These are phyloP conservation scores for Diacarnus erythraeanus DNA, from an alignment of 37 sponge, comb jelly and placozoan species.

Conservation along the genomic window DNA sequence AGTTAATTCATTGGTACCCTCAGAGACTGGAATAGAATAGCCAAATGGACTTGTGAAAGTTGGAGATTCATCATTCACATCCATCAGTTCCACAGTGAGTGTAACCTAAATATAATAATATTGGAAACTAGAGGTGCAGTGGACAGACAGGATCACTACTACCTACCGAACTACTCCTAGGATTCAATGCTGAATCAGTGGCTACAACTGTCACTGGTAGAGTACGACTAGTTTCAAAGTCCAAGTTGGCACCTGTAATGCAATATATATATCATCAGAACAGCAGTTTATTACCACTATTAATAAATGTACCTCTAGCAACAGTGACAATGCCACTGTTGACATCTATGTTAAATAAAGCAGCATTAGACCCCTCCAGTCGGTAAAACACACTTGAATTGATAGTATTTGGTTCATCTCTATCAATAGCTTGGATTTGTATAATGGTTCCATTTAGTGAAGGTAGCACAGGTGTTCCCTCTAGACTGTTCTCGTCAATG, in stretches of 20 bases:
- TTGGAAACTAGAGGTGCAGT: no score
- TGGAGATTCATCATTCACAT: conserved; percentile 44
- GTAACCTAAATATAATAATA: not conserved
- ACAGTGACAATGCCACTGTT: conserved; percentile 41
- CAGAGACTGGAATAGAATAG: conserved; percentile 14
- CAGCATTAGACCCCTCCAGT: conserved; percentile 13
- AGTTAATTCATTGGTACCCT: conserved; percentile 7
- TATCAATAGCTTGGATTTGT: conserved; percentile 41
- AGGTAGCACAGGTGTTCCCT: conserved; percentile 26
- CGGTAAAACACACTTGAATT: conserved; percentile 34
- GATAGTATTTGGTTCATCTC: conserved; percentile 31
- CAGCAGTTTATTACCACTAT: no score
- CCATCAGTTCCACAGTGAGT: conserved; percentile 8
- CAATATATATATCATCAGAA: not conserved
- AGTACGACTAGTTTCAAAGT: conserved; percentile 9
- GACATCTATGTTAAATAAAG: conserved; percentile 24
- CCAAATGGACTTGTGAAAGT: conserved; percentile 24
- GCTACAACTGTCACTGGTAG: conserved; percentile 26
- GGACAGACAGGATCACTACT: no score
- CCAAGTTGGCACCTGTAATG: conserved; percentile 24
- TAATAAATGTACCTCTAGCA: conserved; percentile 10
- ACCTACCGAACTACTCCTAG: conserved; percentile 14
- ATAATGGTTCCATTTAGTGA: conserved; percentile 24
- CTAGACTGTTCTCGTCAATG: conserved; percentile 37
- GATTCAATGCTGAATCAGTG: conserved; percentile 16